These are phyloP conservation scores for Philotrypesis tridentata DNA, from an alignment of 1,140 invertebrate species.

Conservation along the genomic window DNA sequence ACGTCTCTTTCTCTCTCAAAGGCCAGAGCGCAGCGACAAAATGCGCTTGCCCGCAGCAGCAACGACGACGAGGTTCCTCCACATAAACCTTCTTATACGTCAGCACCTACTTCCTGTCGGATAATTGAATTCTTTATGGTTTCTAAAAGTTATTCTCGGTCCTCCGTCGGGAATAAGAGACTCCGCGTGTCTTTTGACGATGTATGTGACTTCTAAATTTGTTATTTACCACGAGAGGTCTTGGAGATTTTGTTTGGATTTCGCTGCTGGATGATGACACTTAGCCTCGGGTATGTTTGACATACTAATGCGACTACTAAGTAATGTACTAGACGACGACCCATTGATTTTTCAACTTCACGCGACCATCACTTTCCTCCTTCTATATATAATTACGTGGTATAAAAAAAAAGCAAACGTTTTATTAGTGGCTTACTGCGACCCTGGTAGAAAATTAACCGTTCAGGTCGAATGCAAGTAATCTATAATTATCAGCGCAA, in stretches of 20 bases:
- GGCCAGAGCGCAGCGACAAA: not conserved
- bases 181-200: not conserved
- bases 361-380: no score
- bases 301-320: not conserved
- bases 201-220: not conserved
- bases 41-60: not conserved
- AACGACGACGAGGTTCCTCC: conserved; percentile 1
- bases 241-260: not conserved
- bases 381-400: no score
- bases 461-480: no score
- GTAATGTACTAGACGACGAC: not conserved
- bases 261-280: not conserved
- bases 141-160: conserved; percentile 3
- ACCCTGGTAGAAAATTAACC: no score
- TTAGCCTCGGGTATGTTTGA: not conserved
- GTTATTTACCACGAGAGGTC: not conserved
- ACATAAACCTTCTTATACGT: conserved; percentile 23
- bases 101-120: conserved; percentile 25
- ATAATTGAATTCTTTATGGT: conserved; percentile 32
- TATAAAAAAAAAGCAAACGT: no score
- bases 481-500: no score
- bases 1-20: conserved; percentile 19
- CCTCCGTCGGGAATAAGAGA: not conserved
- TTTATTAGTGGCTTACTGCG: no score
- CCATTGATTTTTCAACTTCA: not conserved